Percentiles rank a stretch among this genome's conserved stretches.
These are phyloP conservation scores for Drosophila tristis DNA, from an alignment of 1,140 invertebrate species.

Conservation along the genomic window DNA sequence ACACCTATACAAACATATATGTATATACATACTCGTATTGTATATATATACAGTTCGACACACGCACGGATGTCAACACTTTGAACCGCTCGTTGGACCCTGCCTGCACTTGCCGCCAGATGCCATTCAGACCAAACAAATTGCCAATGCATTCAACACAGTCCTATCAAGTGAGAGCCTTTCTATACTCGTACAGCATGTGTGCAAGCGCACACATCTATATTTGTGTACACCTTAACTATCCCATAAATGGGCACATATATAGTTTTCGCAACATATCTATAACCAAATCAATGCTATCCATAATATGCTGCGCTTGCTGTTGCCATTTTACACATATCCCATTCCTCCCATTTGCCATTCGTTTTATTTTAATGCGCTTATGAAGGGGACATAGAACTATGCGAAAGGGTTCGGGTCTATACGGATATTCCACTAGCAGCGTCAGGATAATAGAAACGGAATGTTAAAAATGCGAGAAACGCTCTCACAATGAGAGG, in stretches of 20 bases:
- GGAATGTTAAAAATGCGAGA: no score
- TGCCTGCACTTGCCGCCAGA: conserved; percentile 4
- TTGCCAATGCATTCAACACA: conserved; percentile 58
- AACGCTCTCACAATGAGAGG: no score
- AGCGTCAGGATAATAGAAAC: no score
- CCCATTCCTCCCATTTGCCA: conserved; percentile 33
- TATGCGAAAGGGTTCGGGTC: neutral
- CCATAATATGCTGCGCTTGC: conserved; percentile 42
- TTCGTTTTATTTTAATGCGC: conserved; percentile 43
- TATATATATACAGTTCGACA: conserved; percentile 1
- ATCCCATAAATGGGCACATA: no score
- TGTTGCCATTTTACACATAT: conserved; percentile 55
- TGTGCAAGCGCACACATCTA: conserved; percentile 7
- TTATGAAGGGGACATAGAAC: conserved; percentile 10
- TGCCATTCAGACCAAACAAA: conserved; percentile 24
- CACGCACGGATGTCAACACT: conserved; percentile 69
- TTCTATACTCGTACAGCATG: neutral
- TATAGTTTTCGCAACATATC: conserved; percentile 7
- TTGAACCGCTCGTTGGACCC: conserved; percentile 29
- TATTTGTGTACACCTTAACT: conserved; percentile 27
- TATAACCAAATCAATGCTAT: conserved; percentile 52
- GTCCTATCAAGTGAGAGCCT: conserved; percentile 29
- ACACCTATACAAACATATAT: conserved; percentile 10
- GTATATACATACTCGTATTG: conserved; percentile 8
- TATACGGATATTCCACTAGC: no score